Evolutionary conservation across 2,113 vertebrate genomes (phyloP).

Genomic region (Rhizomys pruinosus): DNA sequence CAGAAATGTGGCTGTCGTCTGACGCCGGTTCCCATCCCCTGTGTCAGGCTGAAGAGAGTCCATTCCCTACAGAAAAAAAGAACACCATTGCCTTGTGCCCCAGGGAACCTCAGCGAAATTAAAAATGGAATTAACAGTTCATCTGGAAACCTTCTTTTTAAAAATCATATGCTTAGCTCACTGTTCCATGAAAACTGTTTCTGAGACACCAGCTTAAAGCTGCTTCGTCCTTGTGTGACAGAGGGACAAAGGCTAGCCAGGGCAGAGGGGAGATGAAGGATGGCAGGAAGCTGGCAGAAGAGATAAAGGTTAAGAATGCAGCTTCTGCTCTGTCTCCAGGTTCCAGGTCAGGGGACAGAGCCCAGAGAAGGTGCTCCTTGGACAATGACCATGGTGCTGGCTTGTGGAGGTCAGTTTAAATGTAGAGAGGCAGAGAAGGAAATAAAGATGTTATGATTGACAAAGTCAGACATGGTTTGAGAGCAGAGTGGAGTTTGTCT

Average conservation of each 20-base stretch:
- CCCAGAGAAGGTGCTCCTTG: background rate
- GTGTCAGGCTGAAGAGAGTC: slow-evolving; percentile 67
- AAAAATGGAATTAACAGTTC: slow-evolving; percentile 81
- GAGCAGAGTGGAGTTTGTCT: background rate
- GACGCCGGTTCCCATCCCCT: background rate
- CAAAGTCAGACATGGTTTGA: background rate
- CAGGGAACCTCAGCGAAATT: slow-evolving; percentile 76
- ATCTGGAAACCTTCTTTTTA: slow-evolving; percentile 78
- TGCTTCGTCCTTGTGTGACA: background rate
- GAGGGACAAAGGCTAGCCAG: slow-evolving; percentile 27
- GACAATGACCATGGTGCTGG: background rate
- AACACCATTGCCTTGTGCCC: slow-evolving; percentile 53
- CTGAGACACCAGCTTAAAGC: slow-evolving; percentile 48
- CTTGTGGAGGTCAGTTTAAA: background rate
- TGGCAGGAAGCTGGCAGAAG: background rate
- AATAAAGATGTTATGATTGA: background rate
- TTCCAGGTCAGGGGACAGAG: background rate
- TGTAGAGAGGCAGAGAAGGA: background rate
- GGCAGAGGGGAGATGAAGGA: background rate
- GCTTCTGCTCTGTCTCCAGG: background rate
- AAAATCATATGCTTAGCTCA: slow-evolving; percentile 80
- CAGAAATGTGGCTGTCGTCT: slow-evolving; percentile 16
- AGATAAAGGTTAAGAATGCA: background rate
- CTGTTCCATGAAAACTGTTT: slow-evolving; percentile 74
- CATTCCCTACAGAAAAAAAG: slow-evolving; percentile 72